phyloP scores from a whole-genome alignment of 2,888 invertebrate species.

The Melanophora roralis region DNA sequence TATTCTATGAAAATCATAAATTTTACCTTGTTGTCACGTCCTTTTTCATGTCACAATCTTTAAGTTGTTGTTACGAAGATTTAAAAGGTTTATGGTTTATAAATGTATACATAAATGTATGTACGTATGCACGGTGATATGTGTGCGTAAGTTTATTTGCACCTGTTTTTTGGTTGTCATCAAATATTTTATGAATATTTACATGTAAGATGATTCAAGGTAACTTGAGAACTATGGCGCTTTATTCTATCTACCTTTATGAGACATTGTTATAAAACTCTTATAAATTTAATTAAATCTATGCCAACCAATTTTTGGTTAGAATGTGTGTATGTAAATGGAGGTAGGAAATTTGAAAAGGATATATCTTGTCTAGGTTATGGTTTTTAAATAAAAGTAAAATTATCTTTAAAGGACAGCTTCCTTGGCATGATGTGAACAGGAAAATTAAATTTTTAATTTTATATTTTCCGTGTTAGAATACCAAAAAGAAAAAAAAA shows the following conservation, averaged over 20 bases:
- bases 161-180: neutral
- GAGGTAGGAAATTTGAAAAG: conserved; percentile 18
- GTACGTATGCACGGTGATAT: neutral
- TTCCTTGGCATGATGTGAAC: neutral
- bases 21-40: no score
- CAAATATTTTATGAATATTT: conserved; percentile 3
- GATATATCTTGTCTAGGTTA: neutral
- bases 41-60: no score
- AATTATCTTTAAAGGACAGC: neutral
- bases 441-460: neutral
- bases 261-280: conserved; percentile 1
- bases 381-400: neutral
- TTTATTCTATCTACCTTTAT: neutral
- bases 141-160: neutral
- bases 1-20: no score
- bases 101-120: neutral
- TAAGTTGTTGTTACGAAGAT: no score
- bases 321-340: neutral
- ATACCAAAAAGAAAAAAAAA: no score
- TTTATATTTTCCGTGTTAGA: neutral
- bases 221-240: neutral
- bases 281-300: conserved; percentile 46
- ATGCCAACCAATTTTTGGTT: neutral
- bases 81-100: no score
- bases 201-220: neutral